These are phyloP conservation scores for Sebastes minor DNA, from an alignment of 2,797 vertebrate species.

Conservation along the genomic window DNA sequence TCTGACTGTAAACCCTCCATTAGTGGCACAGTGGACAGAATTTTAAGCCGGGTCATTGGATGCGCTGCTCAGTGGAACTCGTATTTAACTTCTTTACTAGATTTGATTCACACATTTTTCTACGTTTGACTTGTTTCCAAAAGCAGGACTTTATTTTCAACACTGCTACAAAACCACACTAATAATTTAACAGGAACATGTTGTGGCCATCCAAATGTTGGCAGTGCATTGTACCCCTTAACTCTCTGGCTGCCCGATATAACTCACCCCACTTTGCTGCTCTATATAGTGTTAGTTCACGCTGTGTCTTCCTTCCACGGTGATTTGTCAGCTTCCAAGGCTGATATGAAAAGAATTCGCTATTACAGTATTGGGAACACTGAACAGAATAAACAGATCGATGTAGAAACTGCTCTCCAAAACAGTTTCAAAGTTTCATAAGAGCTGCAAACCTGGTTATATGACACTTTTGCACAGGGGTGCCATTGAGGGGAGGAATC, in stretches of 20 bases:
- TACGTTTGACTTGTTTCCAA: not conserved
- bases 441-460: conserved; percentile 20
- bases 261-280: not conserved
- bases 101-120: not conserved
- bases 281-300: not conserved
- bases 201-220: not conserved
- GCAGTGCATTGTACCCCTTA: not conserved
- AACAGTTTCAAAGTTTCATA: conserved; percentile 31
- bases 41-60: not conserved
- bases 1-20: conserved; percentile 19
- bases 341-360: conserved; percentile 4
- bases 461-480: conserved; percentile 15
- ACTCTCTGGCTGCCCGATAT: not conserved
- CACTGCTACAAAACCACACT: not conserved
- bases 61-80: not conserved
- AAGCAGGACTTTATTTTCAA: not conserved
- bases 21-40: conserved; percentile 11
- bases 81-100: not conserved
- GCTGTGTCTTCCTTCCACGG: not conserved
- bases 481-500: not conserved
- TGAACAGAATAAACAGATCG: conserved; percentile 25
- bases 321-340: conserved; percentile 18
- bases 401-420: conserved; percentile 20
- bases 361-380: not conserved
- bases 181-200: not conserved